phyloP scores from a whole-genome alignment of 2,888 invertebrate genomes.

The Phyllotreta striolata region DNA sequence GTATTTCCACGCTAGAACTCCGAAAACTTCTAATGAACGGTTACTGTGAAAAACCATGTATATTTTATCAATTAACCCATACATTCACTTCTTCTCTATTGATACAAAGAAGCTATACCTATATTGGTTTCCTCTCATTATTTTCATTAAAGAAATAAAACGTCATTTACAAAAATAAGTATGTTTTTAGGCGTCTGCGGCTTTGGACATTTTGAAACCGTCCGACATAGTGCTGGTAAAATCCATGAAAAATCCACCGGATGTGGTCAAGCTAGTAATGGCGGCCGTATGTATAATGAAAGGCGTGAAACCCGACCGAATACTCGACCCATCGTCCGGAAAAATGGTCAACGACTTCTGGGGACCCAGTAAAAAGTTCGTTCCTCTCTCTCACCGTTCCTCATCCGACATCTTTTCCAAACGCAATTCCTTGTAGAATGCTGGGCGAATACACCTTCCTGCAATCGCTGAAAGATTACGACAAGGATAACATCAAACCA shows the following conservation, averaged over 20 bases:
- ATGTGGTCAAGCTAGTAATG: slow-evolving; percentile 83
- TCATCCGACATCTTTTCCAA: not conserved
- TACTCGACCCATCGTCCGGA: slow-evolving; percentile 75
- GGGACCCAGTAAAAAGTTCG: slow-evolving; percentile 78
- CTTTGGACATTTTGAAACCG: slow-evolving; percentile 85
- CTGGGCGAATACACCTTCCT: slow-evolving; percentile 84
- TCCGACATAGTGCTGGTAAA: slow-evolving; percentile 85
- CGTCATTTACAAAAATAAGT: not conserved
- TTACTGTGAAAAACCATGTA: too few species aligned
- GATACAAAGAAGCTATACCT: too few species aligned
- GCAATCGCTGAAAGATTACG: slow-evolving; percentile 77
- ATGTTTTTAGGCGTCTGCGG: slow-evolving; percentile 65
- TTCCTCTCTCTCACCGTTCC: slow-evolving; percentile 1
- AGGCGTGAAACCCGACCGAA: slow-evolving; percentile 78
- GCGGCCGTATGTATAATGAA: slow-evolving; percentile 91
- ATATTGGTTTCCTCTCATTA: not conserved
- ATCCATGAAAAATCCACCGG: slow-evolving; percentile 89
- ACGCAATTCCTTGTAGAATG: slow-evolving; percentile 58
- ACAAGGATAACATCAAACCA: slow-evolving; percentile 83
- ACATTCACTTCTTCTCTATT: too few species aligned
- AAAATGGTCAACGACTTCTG: slow-evolving; percentile 81
- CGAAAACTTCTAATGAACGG: too few species aligned
- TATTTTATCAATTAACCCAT: too few species aligned
- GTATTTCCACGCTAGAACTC: too few species aligned
- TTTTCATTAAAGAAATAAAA: not conserved